Conservation (phyloP, 2,113 vertebrate species). For the Strix aluco region DNA sequence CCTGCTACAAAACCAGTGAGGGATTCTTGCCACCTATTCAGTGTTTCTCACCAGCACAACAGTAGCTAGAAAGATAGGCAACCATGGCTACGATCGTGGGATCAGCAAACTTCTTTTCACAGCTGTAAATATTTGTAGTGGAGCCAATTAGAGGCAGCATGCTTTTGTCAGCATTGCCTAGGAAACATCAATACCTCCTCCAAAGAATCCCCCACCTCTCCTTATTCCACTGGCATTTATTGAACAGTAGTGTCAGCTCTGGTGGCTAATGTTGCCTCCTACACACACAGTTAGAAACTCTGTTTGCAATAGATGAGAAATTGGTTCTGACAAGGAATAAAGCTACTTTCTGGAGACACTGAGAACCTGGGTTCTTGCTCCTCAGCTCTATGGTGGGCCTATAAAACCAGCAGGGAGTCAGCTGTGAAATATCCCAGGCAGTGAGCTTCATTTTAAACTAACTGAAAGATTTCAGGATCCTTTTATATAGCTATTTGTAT, state of each 20-base stretch:
- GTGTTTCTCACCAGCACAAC: background rate
- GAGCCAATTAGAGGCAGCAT: slow-evolving; percentile 55
- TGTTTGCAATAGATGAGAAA: background rate
- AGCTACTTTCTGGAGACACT: background rate
- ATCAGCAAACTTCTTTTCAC: slow-evolving; percentile 60
- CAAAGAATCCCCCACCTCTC: slow-evolving; percentile 41
- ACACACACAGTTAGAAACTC: background rate
- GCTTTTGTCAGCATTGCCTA: slow-evolving; percentile 55
- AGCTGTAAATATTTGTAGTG: slow-evolving; percentile 72
- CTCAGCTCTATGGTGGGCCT: background rate
- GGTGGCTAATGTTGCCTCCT: background rate
- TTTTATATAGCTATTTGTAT: background rate
- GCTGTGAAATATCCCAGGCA: background rate
- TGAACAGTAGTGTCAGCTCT: background rate
- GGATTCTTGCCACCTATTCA: slow-evolving; percentile 17
- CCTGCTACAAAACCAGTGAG: background rate
- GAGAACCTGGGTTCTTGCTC: background rate
- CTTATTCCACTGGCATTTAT: background rate
- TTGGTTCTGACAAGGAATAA: background rate
- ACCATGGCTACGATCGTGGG: slow-evolving; percentile 31
- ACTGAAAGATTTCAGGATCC: background rate
- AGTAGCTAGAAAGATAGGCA: slow-evolving; percentile 44
- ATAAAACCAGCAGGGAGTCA: background rate
- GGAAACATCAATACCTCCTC: slow-evolving; percentile 52
- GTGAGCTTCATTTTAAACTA: background rate